Base-by-base conservation (phyloP, 1,140 invertebrate genomes). In the Glossosoma conforme region DNA sequence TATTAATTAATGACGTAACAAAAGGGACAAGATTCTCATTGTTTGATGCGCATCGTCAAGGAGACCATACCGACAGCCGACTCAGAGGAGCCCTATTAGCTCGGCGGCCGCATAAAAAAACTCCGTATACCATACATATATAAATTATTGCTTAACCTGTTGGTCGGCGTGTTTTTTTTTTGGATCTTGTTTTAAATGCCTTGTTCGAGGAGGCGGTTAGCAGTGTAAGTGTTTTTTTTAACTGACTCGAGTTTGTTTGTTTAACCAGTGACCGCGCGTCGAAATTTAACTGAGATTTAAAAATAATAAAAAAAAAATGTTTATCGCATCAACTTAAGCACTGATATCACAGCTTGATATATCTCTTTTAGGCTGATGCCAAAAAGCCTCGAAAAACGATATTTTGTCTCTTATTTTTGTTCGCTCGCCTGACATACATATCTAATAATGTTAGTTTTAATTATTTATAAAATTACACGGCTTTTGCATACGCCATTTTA, bases 201-300 rank as follows among this genome's bases (percentile, higher is more conserved):
- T 55, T 55, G 53, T 55, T 55, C 49, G 53, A 32, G 40, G 44
- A 50, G 53, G 53, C 50, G 53, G 53, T 55, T 55, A 55, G 45
- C 47, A 50, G 53, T 48, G 49, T 50, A 54, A 36, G 22, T 30
- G 36, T 28, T 47, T 47, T 43, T 54, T 54, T 48, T 47, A 28
- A 19, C 9, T 6, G 3, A 10, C 18, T 25, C 17, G 25, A 22
- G 17, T 19, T 14, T 44, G 24, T 18, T 13, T 33, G 32, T 15
- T 11, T 15, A 6, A 11, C 30, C 44, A 46, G 10, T 15, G 44
- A 15, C 32, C 30, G 44, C 44, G 13, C 44, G 44, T 46, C 30
- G 43, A 18, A 9, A 6, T 24, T 3, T 2, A 6, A 5, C 24
- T 6, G 18, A 9, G 19, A 22, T 4, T 41, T 17, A 18, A 15